Percentiles rank a stretch among this genome's conserved stretches.
Conservation (phyloP, 2,888 invertebrate species). For the Julus scandinavius region DNA sequence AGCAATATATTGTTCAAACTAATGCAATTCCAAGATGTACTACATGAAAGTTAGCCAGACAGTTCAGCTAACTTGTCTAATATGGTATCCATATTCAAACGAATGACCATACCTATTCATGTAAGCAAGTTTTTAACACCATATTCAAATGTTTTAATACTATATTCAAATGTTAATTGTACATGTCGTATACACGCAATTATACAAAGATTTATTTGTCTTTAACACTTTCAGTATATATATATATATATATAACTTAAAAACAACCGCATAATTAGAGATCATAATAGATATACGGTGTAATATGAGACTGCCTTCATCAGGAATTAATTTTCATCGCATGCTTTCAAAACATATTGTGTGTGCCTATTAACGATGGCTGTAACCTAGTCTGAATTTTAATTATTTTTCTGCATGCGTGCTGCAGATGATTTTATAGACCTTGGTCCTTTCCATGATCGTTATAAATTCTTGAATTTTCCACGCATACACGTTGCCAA, state of each 20-base stretch:
- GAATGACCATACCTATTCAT: too few relatives aligned
- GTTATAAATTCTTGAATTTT: constrained; percentile 43
- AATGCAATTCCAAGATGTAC: too few relatives aligned
- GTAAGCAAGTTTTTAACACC: too few relatives aligned
- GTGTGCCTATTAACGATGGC: background rate
- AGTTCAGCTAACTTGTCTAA: too few relatives aligned
- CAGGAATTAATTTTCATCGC: background rate
- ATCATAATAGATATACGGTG: background rate
- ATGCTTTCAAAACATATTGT: background rate
- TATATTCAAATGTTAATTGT: background rate
- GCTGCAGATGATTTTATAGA: constrained; percentile 21
- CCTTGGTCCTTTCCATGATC: constrained; percentile 31
- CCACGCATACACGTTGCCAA: background rate
- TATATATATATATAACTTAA: background rate
- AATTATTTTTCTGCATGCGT: constrained; percentile 40
- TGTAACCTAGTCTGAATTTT: background rate
- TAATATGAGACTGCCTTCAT: background rate
- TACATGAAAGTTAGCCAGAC: too few relatives aligned
- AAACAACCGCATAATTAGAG: background rate
- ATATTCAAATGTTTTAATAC: background rate
- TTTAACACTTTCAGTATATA: background rate
- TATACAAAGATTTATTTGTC: background rate
- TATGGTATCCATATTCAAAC: too few relatives aligned
- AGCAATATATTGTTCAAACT: too few relatives aligned
- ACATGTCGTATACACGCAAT: background rate